These are phyloP conservation scores for Drosophila trapezifrons DNA, from an alignment of 1,140 invertebrate genomes.

Conservation along the genomic window DNA sequence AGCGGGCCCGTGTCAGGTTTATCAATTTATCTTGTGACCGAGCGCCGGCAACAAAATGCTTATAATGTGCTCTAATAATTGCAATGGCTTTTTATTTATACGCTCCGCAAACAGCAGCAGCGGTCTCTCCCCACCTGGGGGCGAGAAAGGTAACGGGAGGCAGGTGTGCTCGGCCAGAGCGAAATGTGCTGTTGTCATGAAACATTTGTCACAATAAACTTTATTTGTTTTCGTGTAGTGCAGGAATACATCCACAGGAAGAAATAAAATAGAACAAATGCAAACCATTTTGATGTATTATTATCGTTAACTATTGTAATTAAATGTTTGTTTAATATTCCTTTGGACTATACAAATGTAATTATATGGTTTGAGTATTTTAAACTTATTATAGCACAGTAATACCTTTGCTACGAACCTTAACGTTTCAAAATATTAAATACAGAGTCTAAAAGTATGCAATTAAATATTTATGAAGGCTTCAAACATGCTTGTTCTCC, in stretches of 20 bases:
- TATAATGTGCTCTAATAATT: slow-evolving; percentile 77
- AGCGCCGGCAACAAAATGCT: slow-evolving; percentile 39
- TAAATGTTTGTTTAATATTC: no score
- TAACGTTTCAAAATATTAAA: no score
- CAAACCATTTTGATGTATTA: not conserved
- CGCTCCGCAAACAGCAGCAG: slow-evolving; percentile 7
- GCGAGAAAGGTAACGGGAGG: slow-evolving; percentile 14
- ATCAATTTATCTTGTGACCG: slow-evolving; percentile 68
- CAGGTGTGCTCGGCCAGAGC: slow-evolving; percentile 42
- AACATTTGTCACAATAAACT: slow-evolving; percentile 83
- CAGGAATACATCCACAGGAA: slow-evolving; percentile 27
- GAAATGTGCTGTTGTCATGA: slow-evolving; percentile 75
- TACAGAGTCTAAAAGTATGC: no score
- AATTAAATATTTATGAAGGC: no score
- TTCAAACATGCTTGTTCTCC: no score
- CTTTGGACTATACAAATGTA: no score
- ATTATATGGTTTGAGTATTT: no score
- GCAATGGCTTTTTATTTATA: slow-evolving; percentile 74
- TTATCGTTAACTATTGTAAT: no score
- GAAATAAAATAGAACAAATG: not conserved
- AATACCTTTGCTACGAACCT: no score
- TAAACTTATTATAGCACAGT: no score
- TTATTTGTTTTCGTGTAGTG: slow-evolving; percentile 75
- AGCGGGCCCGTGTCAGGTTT: slow-evolving; percentile 57
- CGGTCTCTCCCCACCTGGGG: slow-evolving; percentile 32